phyloP scores from a whole-genome alignment of 2,113 vertebrate species.

The Turnix velox region DNA sequence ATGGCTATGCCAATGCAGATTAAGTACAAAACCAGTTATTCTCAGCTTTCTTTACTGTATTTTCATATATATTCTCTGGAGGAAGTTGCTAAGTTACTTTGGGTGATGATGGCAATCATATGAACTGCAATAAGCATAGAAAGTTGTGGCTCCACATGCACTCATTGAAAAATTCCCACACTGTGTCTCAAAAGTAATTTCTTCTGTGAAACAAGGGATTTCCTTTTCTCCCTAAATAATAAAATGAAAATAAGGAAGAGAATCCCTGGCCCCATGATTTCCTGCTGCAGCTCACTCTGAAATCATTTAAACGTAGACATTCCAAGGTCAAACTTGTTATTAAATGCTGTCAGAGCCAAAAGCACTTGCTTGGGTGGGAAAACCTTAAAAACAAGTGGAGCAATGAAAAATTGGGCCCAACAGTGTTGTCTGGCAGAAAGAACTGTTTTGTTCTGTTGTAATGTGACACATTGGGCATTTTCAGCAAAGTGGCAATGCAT shows the following conservation, averaged over 20 bases:
- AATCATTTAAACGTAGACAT: constrained; percentile 16
- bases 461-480: neutral
- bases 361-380: neutral
- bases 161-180: neutral
- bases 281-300: neutral
- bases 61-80: neutral
- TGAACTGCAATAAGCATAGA: neutral
- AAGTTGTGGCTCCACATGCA: neutral
- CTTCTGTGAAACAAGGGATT: constrained; percentile 38
- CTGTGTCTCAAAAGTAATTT: constrained; percentile 51
- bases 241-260: constrained; percentile 46
- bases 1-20: neutral
- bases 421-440: neutral
- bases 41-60: neutral
- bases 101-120: neutral
- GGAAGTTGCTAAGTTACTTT: neutral
- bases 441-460: neutral
- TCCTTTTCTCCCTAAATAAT: constrained; percentile 52
- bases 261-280: constrained; percentile 40
- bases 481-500: neutral
- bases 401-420: neutral
- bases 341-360: constrained; percentile 36
- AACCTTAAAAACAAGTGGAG: neutral
- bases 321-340: constrained; percentile 52
- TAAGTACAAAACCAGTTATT: neutral